phyloP scores from a whole-genome alignment of 2,113 vertebrate species.

The Hyaena hyaena region DNA sequence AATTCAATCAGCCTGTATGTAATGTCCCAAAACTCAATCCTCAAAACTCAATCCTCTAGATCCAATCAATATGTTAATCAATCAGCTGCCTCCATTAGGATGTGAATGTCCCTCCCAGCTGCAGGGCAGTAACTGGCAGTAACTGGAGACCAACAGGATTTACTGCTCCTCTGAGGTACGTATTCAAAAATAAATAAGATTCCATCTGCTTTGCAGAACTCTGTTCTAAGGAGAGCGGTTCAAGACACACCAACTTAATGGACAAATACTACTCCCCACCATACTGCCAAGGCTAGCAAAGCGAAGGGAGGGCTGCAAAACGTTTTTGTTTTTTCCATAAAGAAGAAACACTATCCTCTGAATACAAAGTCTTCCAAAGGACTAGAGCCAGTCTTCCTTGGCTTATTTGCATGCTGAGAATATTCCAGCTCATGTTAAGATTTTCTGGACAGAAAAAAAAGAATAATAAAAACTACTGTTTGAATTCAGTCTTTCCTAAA shows the following conservation, averaged over 20 bases:
- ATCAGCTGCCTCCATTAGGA: slow-evolving; percentile 38
- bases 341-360: slow-evolving; percentile 20
- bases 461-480: slow-evolving; percentile 17
- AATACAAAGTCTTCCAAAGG: slow-evolving; percentile 16
- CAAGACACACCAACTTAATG: not conserved
- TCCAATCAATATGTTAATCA: slow-evolving; percentile 50
- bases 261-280: not conserved
- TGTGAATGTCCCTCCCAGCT: not conserved
- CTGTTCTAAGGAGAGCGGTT: not conserved
- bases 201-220: slow-evolving; percentile 36
- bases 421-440: slow-evolving; percentile 17
- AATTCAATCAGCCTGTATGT: not conserved
- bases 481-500: slow-evolving; percentile 33
- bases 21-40: not conserved
- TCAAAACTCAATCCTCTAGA: not conserved
- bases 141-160: not conserved
- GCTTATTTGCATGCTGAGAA: slow-evolving; percentile 38
- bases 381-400: not conserved
- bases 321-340: not conserved
- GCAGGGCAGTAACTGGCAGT: not conserved
- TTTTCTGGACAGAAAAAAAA: slow-evolving; percentile 25
- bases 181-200: not conserved
- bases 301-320: not conserved
- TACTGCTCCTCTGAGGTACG: slow-evolving; percentile 26
- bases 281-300: not conserved